Base-by-base conservation (phyloP, 2,888 invertebrate genomes). In the Agonum fuliginosum region DNA sequence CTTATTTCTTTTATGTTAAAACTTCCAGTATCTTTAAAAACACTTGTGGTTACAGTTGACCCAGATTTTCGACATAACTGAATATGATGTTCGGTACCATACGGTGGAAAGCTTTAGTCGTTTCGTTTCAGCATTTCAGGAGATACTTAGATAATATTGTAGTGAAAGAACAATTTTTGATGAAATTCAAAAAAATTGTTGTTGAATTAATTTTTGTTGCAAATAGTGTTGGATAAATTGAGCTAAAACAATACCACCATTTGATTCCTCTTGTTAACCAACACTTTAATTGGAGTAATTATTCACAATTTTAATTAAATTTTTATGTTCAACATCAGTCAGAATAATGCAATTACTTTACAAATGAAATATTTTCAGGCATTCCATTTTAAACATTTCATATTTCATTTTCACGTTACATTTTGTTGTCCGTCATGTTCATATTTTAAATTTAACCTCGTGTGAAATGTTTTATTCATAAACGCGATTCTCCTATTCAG, bases 281-380 rank as follows among this genome's bases (percentile, higher is more conserved):
- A 14, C 17, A 69, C 34, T 69, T 41, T 69, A 69, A 69, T 69
- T 69, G 46, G 27, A 4, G 46, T 51, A 34, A 51, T 51, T 71
- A 71, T 27, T 30, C 22, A 70, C 24, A 12, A 51, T 71, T 71
- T 51, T 71, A 71, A 71, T 71, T 71, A 51, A 48, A 71, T 46
- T 71, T 71, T 51, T 22, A 27, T 37, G 58, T 62, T 27, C n/a
- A 41, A 41, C n/a, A 71, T 46, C 30, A 30, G 48, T 30, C 71
- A 48, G 67, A 41, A 41, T 67, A 41, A 67, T 67, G 71, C n/a
- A 48, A 48, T 71, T 46, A 71, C 24, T 27, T 24, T 71, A 70
- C 24, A 34, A 71, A 71, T 71, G 48, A 51, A 51, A 71, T 71
- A 71, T 71, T 71, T 69, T 37, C 41, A 14, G 27, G 48, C 71